Evolutionary conservation across 2,888 invertebrate genomes (phyloP).

Genomic region (Frankliniella fusca): DNA sequence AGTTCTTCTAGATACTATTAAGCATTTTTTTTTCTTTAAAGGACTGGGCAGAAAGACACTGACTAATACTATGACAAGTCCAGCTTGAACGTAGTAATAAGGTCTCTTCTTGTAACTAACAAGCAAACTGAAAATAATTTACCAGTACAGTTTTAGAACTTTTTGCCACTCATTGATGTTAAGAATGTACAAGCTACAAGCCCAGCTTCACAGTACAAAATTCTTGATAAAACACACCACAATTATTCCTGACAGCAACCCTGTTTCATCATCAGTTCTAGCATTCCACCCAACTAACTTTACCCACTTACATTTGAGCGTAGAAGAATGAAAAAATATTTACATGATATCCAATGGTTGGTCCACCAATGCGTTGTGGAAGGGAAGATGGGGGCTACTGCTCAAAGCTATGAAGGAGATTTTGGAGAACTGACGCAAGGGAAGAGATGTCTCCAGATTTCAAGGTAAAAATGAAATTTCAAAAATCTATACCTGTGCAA

Average conservation of each 20-base stretch:
- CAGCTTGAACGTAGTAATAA: neutral
- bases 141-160: neutral
- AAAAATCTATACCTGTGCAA: neutral
- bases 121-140: neutral
- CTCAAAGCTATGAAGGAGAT: neutral
- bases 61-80: neutral
- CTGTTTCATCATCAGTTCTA: slow-evolving; percentile 4
- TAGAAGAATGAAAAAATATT: slow-evolving; percentile 14
- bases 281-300: neutral
- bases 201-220: neutral
- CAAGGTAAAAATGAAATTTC: neutral
- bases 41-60: neutral
- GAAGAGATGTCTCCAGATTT: neutral
- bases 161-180: neutral
- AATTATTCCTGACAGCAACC: neutral
- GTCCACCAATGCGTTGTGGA: neutral
- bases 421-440: neutral
- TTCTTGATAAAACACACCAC: neutral
- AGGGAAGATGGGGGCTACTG: neutral
- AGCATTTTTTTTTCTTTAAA: neutral
- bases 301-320: neutral
- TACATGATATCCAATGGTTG: slow-evolving; percentile 17
- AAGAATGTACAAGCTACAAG: neutral
- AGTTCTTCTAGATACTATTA: no score
- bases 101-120: neutral